Conservation (phyloP, 35 echinoderm and acorn worm genomes). For the Eucidaris tribuloides region DNA sequence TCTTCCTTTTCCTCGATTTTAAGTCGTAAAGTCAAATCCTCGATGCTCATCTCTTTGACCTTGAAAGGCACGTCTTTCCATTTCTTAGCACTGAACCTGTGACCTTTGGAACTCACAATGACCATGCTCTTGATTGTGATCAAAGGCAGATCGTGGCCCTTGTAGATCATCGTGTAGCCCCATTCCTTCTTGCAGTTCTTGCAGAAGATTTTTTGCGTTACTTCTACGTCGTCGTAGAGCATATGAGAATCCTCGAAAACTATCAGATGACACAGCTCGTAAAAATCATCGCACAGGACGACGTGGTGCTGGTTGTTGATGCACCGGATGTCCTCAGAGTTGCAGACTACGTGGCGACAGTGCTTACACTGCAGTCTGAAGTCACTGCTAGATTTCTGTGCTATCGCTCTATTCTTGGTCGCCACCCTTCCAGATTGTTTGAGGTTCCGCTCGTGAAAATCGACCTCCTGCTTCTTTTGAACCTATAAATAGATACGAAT, state of each 20-base stretch:
- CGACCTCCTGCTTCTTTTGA: conserved; percentile 9
- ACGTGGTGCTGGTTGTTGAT: conserved; percentile 38
- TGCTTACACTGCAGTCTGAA: conserved; percentile 23
- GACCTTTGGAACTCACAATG: not conserved
- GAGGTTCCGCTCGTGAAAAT: conserved; percentile 9
- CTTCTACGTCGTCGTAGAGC: not conserved
- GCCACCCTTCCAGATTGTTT: not conserved
- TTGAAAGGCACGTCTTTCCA: conserved; percentile 35
- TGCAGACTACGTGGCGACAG: conserved; percentile 24
- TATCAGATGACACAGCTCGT: not conserved
- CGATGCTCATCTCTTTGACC: not conserved
- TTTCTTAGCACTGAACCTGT: conserved; percentile 21
- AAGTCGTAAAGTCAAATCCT: conserved; percentile 11
- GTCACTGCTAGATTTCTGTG: not conserved
- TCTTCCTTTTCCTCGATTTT: not conserved
- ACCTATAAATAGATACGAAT: conserved; percentile 14
- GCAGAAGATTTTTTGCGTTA: not conserved
- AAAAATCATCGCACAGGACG: conserved; percentile 2
- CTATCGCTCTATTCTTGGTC: not conserved
- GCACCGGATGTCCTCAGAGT: conserved; percentile 27
- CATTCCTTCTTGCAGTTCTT: conserved; percentile 25
- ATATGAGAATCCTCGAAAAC: not conserved
- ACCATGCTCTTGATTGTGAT: conserved; percentile 14
- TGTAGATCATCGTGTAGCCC: conserved; percentile 31
- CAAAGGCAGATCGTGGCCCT: conserved; percentile 10